Conservation (phyloP, 2,113 vertebrate species). For the Prinia subflava region DNA sequence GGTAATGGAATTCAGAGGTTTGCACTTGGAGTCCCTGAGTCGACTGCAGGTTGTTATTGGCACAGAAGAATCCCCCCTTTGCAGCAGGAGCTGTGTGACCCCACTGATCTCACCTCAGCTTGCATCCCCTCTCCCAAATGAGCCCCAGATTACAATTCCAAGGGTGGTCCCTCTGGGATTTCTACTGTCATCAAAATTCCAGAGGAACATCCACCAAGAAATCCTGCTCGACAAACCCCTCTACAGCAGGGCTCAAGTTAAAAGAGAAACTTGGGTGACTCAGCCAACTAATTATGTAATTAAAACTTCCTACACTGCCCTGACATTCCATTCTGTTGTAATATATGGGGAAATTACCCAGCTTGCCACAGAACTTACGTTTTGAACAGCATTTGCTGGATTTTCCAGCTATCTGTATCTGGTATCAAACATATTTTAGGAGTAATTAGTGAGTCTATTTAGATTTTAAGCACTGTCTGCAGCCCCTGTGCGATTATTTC, state of each 20-base stretch:
- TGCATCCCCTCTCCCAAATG: not conserved
- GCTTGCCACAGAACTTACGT: not conserved
- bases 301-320: not conserved
- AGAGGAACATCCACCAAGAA: not conserved
- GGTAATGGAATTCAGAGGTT: constrained; percentile 19
- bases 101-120: not conserved
- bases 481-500: not conserved
- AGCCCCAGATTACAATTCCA: not conserved
- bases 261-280: not conserved
- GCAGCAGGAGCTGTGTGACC: not conserved
- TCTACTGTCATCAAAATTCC: not conserved
- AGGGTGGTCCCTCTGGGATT: not conserved
- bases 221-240: not conserved
- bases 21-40: not conserved
- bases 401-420: not conserved
- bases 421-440: not conserved
- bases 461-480: not conserved
- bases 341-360: not conserved
- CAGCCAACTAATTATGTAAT: not conserved
- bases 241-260: not conserved
- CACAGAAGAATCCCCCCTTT: not conserved
- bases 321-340: not conserved
- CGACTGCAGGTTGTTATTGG: not conserved
- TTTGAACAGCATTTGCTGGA: not conserved
- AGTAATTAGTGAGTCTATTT: not conserved